A percentile compares a stretch with the other conserved stretches of the same genome.
Conservation (phyloP, 1,140 invertebrate genomes). For the Luehdorfia chinensis region DNA sequence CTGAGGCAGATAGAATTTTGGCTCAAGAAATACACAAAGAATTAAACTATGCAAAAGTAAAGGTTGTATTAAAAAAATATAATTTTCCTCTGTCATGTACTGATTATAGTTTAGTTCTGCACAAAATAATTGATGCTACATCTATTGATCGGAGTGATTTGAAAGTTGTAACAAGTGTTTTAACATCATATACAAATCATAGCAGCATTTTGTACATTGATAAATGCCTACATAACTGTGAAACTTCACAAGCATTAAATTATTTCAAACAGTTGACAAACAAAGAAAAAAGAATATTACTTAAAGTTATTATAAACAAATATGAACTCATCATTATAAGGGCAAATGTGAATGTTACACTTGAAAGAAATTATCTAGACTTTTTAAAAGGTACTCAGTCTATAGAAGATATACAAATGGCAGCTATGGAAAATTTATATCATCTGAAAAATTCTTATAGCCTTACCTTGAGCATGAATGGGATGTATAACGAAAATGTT, state of each 20-base stretch:
- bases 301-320: constrained; percentile 50
- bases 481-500: constrained; percentile 41
- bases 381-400: constrained; percentile 57
- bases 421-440: constrained; percentile 55
- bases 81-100: constrained; percentile 59
- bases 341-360: constrained; percentile 22
- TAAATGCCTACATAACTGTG: constrained; percentile 56
- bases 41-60: constrained; percentile 62
- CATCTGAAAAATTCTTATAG: constrained; percentile 59
- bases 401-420: constrained; percentile 41
- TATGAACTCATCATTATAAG: constrained; percentile 59
- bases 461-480: constrained; percentile 42
- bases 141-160: constrained; percentile 56
- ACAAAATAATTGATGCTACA: constrained; percentile 52
- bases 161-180: constrained; percentile 44
- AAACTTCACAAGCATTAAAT: constrained; percentile 50
- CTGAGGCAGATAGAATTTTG: constrained; percentile 45
- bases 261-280: constrained; percentile 48
- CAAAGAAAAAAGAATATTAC: constrained; percentile 41
- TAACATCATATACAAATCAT: constrained; percentile 41
- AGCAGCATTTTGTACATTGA: constrained; percentile 54
- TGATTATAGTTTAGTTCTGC: constrained; percentile 55
- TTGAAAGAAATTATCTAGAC: constrained; percentile 65
- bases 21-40: constrained; percentile 61
- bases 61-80: constrained; percentile 67